Conservation (phyloP, 1,140 invertebrate species). For the Daktulosphaira vitifoliae region DNA sequence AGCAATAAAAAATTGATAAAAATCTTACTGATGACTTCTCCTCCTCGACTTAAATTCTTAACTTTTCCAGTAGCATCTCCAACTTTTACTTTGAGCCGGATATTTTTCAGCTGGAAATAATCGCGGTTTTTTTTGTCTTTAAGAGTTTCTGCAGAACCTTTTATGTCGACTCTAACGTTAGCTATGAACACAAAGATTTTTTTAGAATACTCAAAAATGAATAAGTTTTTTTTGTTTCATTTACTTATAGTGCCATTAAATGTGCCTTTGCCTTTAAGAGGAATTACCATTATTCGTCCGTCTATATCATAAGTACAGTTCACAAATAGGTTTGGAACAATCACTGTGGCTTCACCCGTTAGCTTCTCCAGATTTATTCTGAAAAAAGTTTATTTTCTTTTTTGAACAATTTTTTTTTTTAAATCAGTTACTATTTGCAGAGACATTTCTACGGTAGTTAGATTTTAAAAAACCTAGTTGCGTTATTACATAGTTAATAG, state of each 20-base stretch:
- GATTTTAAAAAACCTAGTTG: no score
- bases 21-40: slow-evolving; percentile 36
- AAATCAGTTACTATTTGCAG: not conserved
- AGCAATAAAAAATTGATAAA: no score
- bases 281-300: slow-evolving; percentile 55
- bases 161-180: slow-evolving; percentile 48
- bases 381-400: not conserved
- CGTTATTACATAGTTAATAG: no score
- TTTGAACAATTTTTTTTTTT: no score
- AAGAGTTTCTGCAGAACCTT: slow-evolving; percentile 49
- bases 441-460: no score
- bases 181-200: slow-evolving; percentile 44
- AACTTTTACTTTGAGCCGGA: slow-evolving; percentile 53
- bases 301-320: slow-evolving; percentile 58
- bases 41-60: slow-evolving; percentile 34
- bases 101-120: slow-evolving; percentile 52
- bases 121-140: slow-evolving; percentile 51
- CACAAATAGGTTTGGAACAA: slow-evolving; percentile 51
- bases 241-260: slow-evolving; percentile 63
- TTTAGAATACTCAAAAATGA: not conserved
- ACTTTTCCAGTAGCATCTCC: slow-evolving; percentile 45
- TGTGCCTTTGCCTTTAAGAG: slow-evolving; percentile 55
- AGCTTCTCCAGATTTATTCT: slow-evolving; percentile 55
- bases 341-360: slow-evolving; percentile 49
- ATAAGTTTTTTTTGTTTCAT: slow-evolving; percentile 42